Conservation (phyloP, 2,888 invertebrate genomes). For the Cephus pulcher region DNA sequence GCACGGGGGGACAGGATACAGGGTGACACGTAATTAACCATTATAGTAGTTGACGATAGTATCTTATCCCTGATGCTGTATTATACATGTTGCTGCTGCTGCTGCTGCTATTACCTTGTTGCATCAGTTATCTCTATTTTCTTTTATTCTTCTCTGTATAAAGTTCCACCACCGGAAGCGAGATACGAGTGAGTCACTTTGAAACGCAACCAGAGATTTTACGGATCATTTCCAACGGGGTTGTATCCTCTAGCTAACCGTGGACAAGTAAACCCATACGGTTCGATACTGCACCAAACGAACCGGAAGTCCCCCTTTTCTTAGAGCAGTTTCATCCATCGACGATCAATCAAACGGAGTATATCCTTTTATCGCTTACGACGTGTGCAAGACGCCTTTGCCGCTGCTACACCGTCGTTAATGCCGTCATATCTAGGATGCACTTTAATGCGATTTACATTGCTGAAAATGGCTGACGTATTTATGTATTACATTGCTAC, state of each 20-base stretch:
- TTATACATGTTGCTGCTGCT: neutral
- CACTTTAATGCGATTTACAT: neutral
- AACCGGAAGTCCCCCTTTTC: neutral
- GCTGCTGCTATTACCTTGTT: neutral
- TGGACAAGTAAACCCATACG: neutral
- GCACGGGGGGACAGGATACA: neutral
- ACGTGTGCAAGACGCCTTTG: constrained; percentile 1
- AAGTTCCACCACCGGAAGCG: neutral
- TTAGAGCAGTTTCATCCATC: neutral
- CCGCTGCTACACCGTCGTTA: neutral
- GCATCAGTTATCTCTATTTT: neutral
- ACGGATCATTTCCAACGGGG: neutral
- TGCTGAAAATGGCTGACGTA: neutral
- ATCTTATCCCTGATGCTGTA: neutral
- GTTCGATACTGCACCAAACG: neutral
- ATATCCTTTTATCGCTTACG: constrained; percentile 7
- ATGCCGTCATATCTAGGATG: neutral
- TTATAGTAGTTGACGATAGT: neutral
- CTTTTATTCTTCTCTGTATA: neutral
- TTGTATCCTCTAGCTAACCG: neutral
- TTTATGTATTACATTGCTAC: neutral
- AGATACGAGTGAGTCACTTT: neutral
- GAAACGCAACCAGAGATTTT: neutral
- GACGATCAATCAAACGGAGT: constrained; percentile 11
- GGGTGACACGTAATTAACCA: constrained; percentile 1